Evolutionary conservation across 2,797 vertebrate species (phyloP), one percentile per base, ranked within the genome.

Genomic region (Takifugu ocellatus): DNA sequence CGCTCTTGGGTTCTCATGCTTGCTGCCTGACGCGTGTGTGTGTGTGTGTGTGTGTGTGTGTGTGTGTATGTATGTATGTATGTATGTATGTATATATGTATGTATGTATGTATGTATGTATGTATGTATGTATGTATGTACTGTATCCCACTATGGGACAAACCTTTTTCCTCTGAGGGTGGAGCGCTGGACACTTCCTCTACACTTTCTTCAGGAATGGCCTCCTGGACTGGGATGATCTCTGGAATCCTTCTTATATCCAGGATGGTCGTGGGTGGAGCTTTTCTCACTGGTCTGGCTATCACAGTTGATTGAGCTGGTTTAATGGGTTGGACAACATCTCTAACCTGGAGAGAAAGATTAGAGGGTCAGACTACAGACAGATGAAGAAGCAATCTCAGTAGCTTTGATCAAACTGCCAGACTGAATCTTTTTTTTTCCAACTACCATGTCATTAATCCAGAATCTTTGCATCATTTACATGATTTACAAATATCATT

Each of bases 251-350:
- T 66, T 66, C 74, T 74, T 21, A 89, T 66, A 17, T 82, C 82
- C 1, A 84, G 79, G 56, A 87, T 78, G 3, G 74, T 56, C 31
- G 81, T 77, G 27, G 86, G 81, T 5, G 83, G 82, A 75, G 86
- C 74, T 70, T 62, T 87, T 65, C 87, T 88, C 29, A 85, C 81
- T 6, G 88, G 87, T 65, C 87, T 77, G 61, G 87, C 85, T 27
- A 89, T 55, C 1, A 78, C 70, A 42, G 25, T 81, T 64, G 59
- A 72, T 27, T 45, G 74, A 59, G 25, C 15, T n/a, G 82, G 84
- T 64, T 79, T 78, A 58, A 64, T 51, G 33, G 82, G 70, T 11
- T 68, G 77, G 15, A 59, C 49, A 21, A 66, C 70, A 61, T 86
- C 74, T 62, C 6, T 82, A 51, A 78, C 78, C 87, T 90, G 72